Base-by-base conservation (phyloP, 2,888 invertebrate species). In the Choristoneura rosaceana region DNA sequence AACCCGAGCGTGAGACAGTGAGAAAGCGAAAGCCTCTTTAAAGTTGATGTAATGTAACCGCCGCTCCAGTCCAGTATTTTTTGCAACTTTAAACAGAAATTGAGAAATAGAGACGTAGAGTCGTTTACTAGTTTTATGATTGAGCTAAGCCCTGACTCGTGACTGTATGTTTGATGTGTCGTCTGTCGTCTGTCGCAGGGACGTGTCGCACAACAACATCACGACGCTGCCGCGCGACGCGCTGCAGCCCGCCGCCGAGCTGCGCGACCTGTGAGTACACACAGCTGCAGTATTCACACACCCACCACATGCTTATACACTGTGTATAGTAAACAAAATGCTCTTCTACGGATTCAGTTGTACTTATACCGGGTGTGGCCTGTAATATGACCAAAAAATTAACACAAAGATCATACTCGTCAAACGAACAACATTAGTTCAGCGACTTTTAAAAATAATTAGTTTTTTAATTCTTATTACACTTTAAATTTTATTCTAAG, bases 191-290 rank as follows among this genome's bases (percentile, higher is more conserved):
- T 85, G 83, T 96, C 95, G 70, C 96, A 97, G 97, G 86, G 97
- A 97, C 91, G 94, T 97, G 88, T 96, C 96, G 78, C 95, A 96
- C 94, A 97, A 97, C 95, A 97, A 97, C 91, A 96, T 97, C 86
- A 97, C 96, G 78, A 89, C 94, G 86, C 92, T 97, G 91, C 95
- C 96, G 84, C 95, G 95, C 79, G 95, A 95, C 87, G 96, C 96
- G 81, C 96, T 97, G 88, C 94, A 93, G 80, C 95, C 95, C 81
- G 96, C 96, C 86, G 90, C 94, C 82, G 95, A 95, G 84, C 95
- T 97, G 80, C 96, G 97, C 85, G 97, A 97, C 90, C 90, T 97
- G 97, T 97, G 93, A 96, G 97, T 96, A 90, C 45, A 58, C 52
- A 3, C 2, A 9, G 15, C n/a, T n/a, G 8, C 14, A 4, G 12